A percentile compares a stretch with the other conserved stretches of the same genome.
These are phyloP conservation scores for Sorex maritimensis DNA, from an alignment of 2,797 vertebrate genomes.

Conservation along the genomic window DNA sequence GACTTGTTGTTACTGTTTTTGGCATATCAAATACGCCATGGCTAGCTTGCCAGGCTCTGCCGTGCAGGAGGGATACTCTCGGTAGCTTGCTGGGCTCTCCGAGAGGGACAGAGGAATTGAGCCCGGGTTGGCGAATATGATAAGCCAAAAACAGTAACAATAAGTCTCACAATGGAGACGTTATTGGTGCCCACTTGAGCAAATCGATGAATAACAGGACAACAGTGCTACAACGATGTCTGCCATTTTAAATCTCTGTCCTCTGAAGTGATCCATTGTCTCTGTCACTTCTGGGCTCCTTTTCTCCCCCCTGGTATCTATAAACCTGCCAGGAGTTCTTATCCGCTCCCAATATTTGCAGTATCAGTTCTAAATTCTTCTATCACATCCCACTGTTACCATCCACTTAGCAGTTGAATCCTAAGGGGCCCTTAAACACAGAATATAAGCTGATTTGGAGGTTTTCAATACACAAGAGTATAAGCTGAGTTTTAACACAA, in stretches of 20 bases:
- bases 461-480: not conserved
- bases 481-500: conserved; percentile 15
- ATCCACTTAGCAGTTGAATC: not conserved
- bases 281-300: not conserved
- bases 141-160: too few species aligned
- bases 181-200: too few species aligned
- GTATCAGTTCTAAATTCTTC: not conserved
- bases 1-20: too few species aligned
- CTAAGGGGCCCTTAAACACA: not conserved
- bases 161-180: too few species aligned
- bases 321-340: not conserved
- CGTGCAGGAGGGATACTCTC: too few species aligned
- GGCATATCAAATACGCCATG: too few species aligned
- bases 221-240: too few species aligned
- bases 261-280: not conserved
- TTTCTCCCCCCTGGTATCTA: not conserved
- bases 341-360: not conserved
- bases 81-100: too few species aligned
- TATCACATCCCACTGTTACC: not conserved
- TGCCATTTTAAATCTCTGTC: not conserved
- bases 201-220: too few species aligned
- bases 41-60: too few species aligned
- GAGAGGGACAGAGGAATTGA: too few species aligned
- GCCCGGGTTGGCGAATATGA: too few species aligned
- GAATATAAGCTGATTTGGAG: not conserved